These are phyloP conservation scores for Bambusicola thoracicus DNA, from an alignment of 2,113 vertebrate species.

Conservation along the genomic window DNA sequence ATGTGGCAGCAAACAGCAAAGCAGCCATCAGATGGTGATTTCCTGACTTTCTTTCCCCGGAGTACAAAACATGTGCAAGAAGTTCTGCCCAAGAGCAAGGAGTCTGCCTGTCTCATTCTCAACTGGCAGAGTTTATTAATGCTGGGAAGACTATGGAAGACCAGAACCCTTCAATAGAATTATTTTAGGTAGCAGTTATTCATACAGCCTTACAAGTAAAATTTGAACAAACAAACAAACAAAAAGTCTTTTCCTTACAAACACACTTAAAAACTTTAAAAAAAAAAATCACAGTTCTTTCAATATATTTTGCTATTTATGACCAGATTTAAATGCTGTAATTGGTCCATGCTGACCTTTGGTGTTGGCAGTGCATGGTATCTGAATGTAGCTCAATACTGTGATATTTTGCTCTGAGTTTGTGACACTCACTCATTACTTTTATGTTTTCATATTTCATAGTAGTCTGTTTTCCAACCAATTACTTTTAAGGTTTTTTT, in stretches of 20 bases:
- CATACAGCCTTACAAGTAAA: not conserved
- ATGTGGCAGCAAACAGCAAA: not conserved
- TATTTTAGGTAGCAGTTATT: not conserved
- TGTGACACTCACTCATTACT: not conserved
- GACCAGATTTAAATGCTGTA: not conserved
- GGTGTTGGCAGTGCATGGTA: not conserved
- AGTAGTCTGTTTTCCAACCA: not conserved
- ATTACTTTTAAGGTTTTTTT: not conserved
- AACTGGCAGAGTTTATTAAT: accelerated
- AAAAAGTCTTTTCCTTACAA: not conserved
- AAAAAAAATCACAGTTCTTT: not conserved
- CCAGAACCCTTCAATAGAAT: accelerated
- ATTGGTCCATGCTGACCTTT: not conserved
- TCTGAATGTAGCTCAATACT: not conserved
- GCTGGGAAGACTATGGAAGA: not conserved
- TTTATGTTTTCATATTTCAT: not conserved
- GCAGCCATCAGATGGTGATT: accelerated
- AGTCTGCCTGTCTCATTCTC: not conserved
- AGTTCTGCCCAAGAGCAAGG: not conserved
- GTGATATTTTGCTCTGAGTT: not conserved
- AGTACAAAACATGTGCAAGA: not conserved
- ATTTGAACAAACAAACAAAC: not conserved
- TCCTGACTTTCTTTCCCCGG: not conserved
- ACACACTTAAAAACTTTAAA: not conserved
- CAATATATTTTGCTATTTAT: not conserved